These are phyloP conservation scores for Dugesia japonica DNA, from an alignment of 2,888 invertebrate genomes.

Conservation along the genomic window DNA sequence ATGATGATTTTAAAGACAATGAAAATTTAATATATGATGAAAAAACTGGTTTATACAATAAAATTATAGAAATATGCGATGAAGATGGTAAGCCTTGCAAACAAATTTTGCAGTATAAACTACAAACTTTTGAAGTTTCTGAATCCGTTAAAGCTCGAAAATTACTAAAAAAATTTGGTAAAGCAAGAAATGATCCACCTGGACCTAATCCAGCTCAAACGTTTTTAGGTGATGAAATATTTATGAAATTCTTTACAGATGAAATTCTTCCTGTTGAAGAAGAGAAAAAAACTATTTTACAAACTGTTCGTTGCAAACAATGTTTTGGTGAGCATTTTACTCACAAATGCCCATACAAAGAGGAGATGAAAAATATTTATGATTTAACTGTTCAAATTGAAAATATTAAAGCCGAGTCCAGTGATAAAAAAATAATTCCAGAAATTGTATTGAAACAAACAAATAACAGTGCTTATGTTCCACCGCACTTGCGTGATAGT, in stretches of 20 bases:
- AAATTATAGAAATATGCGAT: background rate
- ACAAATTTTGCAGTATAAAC: background rate
- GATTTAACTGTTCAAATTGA: background rate
- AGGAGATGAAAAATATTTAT: slow-evolving; percentile 55
- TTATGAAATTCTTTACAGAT: slow-evolving; percentile 57
- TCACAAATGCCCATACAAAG: slow-evolving; percentile 88
- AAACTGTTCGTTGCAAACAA: slow-evolving; percentile 48
- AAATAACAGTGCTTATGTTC: slow-evolving; percentile 53
- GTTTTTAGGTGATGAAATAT: slow-evolving; percentile 81
- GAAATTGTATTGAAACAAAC: background rate
- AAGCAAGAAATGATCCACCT: slow-evolving; percentile 70
- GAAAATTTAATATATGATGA: background rate
- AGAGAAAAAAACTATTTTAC: slow-evolving; percentile 35
- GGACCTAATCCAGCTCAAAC: slow-evolving; percentile 96
- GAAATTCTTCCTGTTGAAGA: slow-evolving; percentile 42
- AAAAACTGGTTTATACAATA: background rate
- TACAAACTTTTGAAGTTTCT: background rate
- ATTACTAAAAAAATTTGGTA: slow-evolving; percentile 82
- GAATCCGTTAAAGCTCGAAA: slow-evolving; percentile 53
- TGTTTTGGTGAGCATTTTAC: slow-evolving; percentile 78
- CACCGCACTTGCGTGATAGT: slow-evolving; percentile 61
- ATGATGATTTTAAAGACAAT: background rate
- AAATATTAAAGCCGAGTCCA: background rate
- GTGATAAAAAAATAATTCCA: background rate
- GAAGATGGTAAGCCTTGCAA: background rate